Conservation (phyloP, 2,888 invertebrate genomes). For the Laspeyria flexula region DNA sequence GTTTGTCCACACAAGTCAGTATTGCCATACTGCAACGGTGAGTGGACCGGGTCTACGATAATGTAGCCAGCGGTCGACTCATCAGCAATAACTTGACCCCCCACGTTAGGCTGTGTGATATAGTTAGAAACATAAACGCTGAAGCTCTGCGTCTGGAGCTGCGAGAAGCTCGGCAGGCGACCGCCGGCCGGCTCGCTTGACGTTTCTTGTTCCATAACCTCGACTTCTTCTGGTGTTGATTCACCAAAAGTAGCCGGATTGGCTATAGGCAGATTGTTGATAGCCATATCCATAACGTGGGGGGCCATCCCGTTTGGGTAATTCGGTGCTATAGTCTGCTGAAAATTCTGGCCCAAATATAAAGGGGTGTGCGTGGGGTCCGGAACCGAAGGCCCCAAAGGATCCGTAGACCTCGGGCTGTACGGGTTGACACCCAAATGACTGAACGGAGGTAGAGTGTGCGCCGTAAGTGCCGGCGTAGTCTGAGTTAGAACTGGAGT, state of each 20-base stretch:
- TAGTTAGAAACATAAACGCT: conserved; percentile 86
- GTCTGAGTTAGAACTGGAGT: conserved; percentile 84
- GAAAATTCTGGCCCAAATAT: conserved; percentile 87
- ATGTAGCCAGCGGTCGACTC: conserved; percentile 83
- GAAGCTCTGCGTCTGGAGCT: conserved; percentile 86
- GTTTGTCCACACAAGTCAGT: conserved; percentile 65
- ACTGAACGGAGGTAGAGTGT: conserved; percentile 86
- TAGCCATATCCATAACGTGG: conserved; percentile 93
- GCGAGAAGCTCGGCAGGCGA: conserved; percentile 89
- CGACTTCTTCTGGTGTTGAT: conserved; percentile 79
- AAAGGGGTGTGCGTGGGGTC: conserved; percentile 87
- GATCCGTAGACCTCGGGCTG: conserved; percentile 86
- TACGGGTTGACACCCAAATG: conserved; percentile 87
- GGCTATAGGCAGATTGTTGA: conserved; percentile 88
- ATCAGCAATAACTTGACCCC: conserved; percentile 88
- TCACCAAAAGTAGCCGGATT: conserved; percentile 95
- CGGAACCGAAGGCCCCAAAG: conserved; percentile 86
- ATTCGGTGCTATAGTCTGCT: conserved; percentile 87
- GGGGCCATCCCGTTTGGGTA: conserved; percentile 95
- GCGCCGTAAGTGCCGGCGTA: conserved; percentile 84
- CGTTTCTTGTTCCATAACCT: conserved; percentile 81
- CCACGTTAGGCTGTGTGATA: conserved; percentile 90
- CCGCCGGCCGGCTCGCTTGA: conserved; percentile 69
- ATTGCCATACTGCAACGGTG: conserved; percentile 69
- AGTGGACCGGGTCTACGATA: conserved; percentile 75